Base-by-base conservation (phyloP, 2,888 invertebrate species). In the Lucinisca nassula region DNA sequence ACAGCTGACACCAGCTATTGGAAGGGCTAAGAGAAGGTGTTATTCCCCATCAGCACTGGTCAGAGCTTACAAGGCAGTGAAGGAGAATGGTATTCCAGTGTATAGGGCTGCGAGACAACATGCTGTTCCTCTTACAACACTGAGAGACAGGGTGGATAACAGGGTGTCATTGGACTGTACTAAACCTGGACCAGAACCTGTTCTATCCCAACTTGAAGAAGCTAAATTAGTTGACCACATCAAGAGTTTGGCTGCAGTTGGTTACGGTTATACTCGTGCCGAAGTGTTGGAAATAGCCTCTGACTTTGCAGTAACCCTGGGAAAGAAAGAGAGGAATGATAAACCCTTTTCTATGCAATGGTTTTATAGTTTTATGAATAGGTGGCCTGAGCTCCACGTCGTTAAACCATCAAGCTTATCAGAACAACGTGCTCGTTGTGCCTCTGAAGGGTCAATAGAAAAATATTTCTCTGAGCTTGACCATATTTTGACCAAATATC, bases 351-450 rank as follows among this genome's bases (percentile, higher is more conserved):
- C 61, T 8, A 61, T 30, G 61, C 61, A 61, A 30, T 61, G 61
- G 30, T 61, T 61, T 27, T 61, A 61, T 30, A 30, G 30, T 61
- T 61, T 61, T 21, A 30, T 74, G 17, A 37, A 37, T 12, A 12
- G 80, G 30, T 84, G 84, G 84, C 84, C 84, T 30, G 79, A 80
- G 35, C 55, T 84, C 8, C 30, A 70, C 17, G 76, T 84, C n/a
- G 27, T 58, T 1, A 84, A 79, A 61, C 79, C 84, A 6, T 17
- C 30, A 17, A 67, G 35, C 49, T 27, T 84, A 35, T 49, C 70
- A 4, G 24, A 40, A 6, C n/a, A n/a, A 32, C 12, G 83, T 35
- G 72, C 76, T 21, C 74, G 73, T 8, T 67, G 32, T 17, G 70
- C 76, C 2, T 72, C 76, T 0, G 27, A 37, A 32, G 81, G 73